phyloP scores from a whole-genome alignment of 2,888 invertebrate genomes.

The Galerucella nymphaeae region DNA sequence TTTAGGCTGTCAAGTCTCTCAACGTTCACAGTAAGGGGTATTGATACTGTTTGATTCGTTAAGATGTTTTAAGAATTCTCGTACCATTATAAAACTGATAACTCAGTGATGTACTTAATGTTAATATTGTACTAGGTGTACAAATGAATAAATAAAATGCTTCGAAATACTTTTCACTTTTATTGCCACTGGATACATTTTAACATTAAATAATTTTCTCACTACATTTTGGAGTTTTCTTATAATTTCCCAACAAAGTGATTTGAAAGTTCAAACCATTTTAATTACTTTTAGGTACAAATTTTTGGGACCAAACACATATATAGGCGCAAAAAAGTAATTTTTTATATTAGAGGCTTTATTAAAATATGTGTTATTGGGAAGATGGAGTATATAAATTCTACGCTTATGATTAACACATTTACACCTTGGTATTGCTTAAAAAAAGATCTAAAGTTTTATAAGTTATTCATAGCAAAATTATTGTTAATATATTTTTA shows the following conservation, averaged over 20 bases:
- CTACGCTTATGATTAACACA: constrained; percentile 4
- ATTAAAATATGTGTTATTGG: not conserved
- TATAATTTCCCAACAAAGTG: constrained; percentile 27
- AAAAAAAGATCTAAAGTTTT: not conserved
- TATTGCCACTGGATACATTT: constrained; percentile 50
- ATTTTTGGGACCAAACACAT: not conserved
- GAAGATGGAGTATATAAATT: not conserved
- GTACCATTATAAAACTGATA: no score
- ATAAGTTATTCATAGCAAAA: constrained; percentile 12
- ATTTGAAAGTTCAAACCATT: constrained; percentile 2
- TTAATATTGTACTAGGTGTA: no score
- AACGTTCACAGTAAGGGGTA: no score
- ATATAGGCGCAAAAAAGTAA: not conserved
- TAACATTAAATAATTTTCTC: constrained; percentile 47
- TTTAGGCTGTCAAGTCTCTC: no score
- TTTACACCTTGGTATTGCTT: constrained; percentile 13
- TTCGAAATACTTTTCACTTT: constrained; percentile 35
- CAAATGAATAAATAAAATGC: constrained; percentile 4
- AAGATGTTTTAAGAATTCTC: no score
- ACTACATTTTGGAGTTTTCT: constrained; percentile 43
- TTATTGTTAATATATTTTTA: constrained; percentile 13
- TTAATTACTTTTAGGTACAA: not conserved
- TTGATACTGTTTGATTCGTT: no score
- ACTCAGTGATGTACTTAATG: no score
- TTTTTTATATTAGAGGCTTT: not conserved